phyloP scores from a whole-genome alignment of 92 coral and sea anemone genomes.

The Porites rus region DNA sequence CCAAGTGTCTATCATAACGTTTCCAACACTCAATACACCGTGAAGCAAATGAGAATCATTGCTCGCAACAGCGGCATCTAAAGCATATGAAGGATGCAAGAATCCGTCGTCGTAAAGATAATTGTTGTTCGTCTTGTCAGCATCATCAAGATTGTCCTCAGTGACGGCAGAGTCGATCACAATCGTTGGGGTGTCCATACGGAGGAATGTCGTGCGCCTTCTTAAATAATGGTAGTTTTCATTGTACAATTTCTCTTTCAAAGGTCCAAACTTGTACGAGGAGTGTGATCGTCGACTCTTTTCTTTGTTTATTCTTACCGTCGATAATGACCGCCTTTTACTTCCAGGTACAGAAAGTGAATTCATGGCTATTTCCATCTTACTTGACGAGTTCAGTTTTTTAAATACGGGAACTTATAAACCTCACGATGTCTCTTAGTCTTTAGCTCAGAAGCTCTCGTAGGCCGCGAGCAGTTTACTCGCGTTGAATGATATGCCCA shows the following conservation, averaged over 20 bases:
- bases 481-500: not conserved
- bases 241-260: slow-evolving; percentile 22
- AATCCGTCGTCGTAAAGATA: slow-evolving; percentile 51
- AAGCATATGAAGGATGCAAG: slow-evolving; percentile 73
- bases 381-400: not conserved
- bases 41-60: slow-evolving; percentile 72
- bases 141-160: slow-evolving; percentile 3
- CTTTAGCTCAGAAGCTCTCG: not conserved
- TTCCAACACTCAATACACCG: slow-evolving; percentile 74
- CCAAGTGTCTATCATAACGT: slow-evolving; percentile 56
- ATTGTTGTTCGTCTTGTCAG: slow-evolving; percentile 10
- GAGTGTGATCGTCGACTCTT: slow-evolving; percentile 28
- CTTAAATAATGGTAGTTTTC: slow-evolving; percentile 11
- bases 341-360: slow-evolving; percentile 2
- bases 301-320: slow-evolving; percentile 28
- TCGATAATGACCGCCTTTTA: slow-evolving; percentile 10
- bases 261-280: not conserved
- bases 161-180: slow-evolving; percentile 16
- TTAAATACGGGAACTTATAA: not conserved
- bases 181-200: slow-evolving; percentile 6
- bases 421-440: not conserved
- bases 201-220: slow-evolving; percentile 11
- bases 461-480: too few species aligned
- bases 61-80: slow-evolving; percentile 88
- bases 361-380: slow-evolving; percentile 13